Base-by-base conservation (phyloP, 2,797 vertebrate species). In the Danio kyathit region DNA sequence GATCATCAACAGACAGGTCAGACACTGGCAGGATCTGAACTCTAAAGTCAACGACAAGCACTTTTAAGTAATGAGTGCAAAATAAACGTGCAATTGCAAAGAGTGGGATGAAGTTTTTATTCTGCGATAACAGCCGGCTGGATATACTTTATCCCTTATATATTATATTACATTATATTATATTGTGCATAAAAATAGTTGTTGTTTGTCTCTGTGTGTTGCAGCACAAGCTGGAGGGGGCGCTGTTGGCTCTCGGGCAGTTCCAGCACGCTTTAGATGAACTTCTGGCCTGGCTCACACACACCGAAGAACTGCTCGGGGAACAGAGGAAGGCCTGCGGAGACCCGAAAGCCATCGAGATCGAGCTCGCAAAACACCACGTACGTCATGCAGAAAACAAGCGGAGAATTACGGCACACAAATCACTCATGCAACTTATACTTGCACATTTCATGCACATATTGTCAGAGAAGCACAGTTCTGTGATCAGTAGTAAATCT, bases 241-340 rank as follows among this genome's bases (percentile, higher is more conserved):
- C 97, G 43, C 94, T 99, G 43, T 90, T 99, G 84, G 98, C 98
- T 7, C 91, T 99, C 89, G 98, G 98, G 5, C 98, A 99, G 91
- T 99, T 99, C 94, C 98, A 99, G 81, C 97, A 99, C 44, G 98
- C 98, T 14, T 91, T 99, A 88, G 97, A 98, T 54, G 98, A 99
- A 91, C 92, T 99, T 60, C 87, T 99, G 90, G 91, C 96, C 0
- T 99, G 98, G 98, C 93, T 99, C 93, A 96, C 95, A 0, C 95
- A 99, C 82, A 99, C 98, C 0, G 97, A 99, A 89, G 97, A 96
- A 52, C 90, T 98, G 86, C 95, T 99, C 14, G 92, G 90, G 40
- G 97, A 98, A 82, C 97, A 99, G 94, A 96, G 95, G 89, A 94
- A 97, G 51, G 93, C 96, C 43, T 96, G 95, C 66, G 96, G 96